A percentile compares a stretch with the other conserved stretches of the same genome.
phyloP scores from a whole-genome alignment of 2,113 vertebrate species.

The Cheirogaleus medius region DNA sequence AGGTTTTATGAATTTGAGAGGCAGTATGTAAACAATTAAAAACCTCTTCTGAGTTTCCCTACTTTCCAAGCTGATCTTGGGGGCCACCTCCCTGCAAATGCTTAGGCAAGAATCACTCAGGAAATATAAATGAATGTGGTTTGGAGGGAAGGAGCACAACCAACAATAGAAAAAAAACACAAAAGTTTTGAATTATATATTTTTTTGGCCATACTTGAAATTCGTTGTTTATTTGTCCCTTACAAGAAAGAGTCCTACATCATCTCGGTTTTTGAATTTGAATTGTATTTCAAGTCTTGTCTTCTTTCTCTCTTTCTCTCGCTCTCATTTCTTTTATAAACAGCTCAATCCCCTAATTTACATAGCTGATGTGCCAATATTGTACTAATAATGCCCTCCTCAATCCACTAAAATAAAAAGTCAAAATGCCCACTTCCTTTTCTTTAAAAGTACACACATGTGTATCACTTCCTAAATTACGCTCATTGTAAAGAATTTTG shows the following conservation, averaged over 20 bases:
- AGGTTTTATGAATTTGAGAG: background rate
- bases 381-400: slow-evolving; percentile 15
- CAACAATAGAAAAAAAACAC: background rate
- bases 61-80: background rate
- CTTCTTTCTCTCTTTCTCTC: background rate
- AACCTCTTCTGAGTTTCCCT: background rate
- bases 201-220: background rate
- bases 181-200: background rate
- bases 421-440: slow-evolving; percentile 62
- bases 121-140: background rate
- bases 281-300: background rate
- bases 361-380: slow-evolving; percentile 55
- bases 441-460: slow-evolving; percentile 55
- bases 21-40: background rate
- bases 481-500: slow-evolving; percentile 11
- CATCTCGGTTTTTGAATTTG: background rate
- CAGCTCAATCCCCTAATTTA: slow-evolving; percentile 53
- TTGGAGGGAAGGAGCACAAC: background rate
- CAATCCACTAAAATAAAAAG: slow-evolving; percentile 40
- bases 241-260: background rate
- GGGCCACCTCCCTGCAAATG: background rate
- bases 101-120: background rate
- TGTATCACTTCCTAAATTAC: slow-evolving; percentile 67
- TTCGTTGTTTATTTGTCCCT: background rate
- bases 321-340: slow-evolving; percentile 41